Conservation (phyloP, 1,140 invertebrate genomes). For the Aphaenogaster floridana region DNA sequence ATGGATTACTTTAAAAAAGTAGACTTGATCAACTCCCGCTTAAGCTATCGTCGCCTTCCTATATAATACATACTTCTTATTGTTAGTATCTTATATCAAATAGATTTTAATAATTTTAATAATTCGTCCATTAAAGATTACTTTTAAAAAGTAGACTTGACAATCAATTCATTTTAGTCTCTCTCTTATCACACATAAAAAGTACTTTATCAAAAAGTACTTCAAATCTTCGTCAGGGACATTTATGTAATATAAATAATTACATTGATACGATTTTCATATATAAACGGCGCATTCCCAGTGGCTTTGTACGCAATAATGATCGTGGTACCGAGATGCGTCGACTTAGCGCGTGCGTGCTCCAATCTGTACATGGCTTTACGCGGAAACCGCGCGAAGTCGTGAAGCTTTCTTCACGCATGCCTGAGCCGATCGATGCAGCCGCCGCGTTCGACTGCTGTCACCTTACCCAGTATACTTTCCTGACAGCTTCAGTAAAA, state of each 20-base stretch:
- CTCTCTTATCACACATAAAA: not conserved
- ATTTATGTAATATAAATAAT: not conserved
- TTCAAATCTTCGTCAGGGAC: not conserved
- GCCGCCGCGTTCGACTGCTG: constrained; percentile 41
- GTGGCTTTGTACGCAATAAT: constrained; percentile 20
- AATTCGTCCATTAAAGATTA: not conserved
- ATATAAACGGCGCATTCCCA: not conserved
- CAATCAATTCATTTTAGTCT: not conserved
- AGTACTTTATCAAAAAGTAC: not conserved
- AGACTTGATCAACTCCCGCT: not conserved
- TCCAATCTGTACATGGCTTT: constrained; percentile 41
- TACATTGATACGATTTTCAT: constrained; percentile 7
- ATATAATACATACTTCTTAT: not conserved
- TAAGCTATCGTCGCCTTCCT: not conserved
- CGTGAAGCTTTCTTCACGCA: constrained; percentile 57
- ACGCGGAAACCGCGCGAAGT: constrained; percentile 43
- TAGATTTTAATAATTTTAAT: not conserved
- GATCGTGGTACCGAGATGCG: not conserved
- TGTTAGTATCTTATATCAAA: not conserved
- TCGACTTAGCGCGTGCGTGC: constrained; percentile 35
- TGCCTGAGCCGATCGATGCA: constrained; percentile 51
- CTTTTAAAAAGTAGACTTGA: not conserved
- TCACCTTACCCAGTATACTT: constrained; percentile 35
- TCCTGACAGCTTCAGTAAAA: constrained; percentile 37
- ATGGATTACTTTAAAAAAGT: not conserved